These are phyloP conservation scores for Philaethria dido DNA, from an alignment of 2,888 invertebrate species.

Conservation along the genomic window DNA sequence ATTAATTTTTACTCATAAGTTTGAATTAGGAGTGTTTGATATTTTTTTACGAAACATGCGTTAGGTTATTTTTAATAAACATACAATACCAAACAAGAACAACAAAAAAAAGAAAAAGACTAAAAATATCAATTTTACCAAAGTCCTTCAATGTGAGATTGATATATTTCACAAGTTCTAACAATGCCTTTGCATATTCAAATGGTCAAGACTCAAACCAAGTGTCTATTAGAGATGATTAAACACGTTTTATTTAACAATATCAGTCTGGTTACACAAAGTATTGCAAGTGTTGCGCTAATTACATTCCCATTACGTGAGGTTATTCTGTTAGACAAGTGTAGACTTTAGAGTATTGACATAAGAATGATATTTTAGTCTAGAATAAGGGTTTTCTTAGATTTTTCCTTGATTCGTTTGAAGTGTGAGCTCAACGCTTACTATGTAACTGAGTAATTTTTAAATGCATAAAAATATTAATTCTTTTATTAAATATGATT, in stretches of 20 bases:
- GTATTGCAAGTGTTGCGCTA: constrained; percentile 31
- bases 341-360: not conserved
- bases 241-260: constrained; percentile 39
- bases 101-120: too few relatives aligned
- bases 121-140: constrained; percentile 7
- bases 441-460: too few relatives aligned
- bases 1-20: too few relatives aligned
- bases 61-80: not conserved
- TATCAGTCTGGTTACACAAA: constrained; percentile 26
- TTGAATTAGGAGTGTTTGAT: too few relatives aligned
- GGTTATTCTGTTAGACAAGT: constrained; percentile 11
- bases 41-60: not conserved
- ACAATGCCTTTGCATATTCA: constrained; percentile 20
- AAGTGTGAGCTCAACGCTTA: not conserved
- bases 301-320: constrained; percentile 34
- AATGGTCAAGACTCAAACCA: constrained; percentile 18
- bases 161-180: constrained; percentile 14
- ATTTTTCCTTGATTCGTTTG: not conserved
- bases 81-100: not conserved
- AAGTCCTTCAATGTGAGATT: constrained; percentile 10
- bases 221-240: constrained; percentile 32
- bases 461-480: too few relatives aligned
- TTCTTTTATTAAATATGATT: too few relatives aligned
- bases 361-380: not conserved
- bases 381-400: not conserved